A percentile compares a stretch with the other conserved stretches of the same genome.
These are phyloP conservation scores for Acromyrmex echinatior DNA, from an alignment of 1,140 invertebrate species.

Conservation along the genomic window DNA sequence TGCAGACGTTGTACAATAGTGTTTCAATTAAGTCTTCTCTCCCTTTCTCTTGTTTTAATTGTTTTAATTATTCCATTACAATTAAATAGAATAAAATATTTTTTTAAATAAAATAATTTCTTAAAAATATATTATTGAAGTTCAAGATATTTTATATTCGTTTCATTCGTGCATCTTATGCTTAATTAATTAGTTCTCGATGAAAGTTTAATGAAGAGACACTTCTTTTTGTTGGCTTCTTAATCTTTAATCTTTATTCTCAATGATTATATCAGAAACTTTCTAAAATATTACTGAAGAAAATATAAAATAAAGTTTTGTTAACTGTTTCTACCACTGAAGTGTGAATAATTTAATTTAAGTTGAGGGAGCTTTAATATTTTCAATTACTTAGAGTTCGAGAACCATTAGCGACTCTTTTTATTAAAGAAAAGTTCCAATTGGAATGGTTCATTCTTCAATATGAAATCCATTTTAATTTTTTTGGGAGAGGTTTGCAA, in stretches of 20 bases:
- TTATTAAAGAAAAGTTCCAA: neutral
- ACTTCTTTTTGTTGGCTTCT: neutral
- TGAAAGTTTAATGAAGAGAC: neutral
- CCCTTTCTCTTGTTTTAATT: too few relatives aligned
- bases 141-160: neutral
- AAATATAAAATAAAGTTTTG: slow-evolving; percentile 21
- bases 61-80: slow-evolving; percentile 24
- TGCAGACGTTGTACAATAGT: neutral
- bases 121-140: neutral
- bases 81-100: slow-evolving; percentile 12
- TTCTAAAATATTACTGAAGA: slow-evolving; percentile 3
- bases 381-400: slow-evolving; percentile 5
- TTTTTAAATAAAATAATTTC: slow-evolving; percentile 2
- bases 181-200: neutral
- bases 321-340: neutral
- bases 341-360: slow-evolving; percentile 23
- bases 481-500: neutral
- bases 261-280: neutral
- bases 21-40: slow-evolving; percentile 22
- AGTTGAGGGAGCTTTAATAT: slow-evolving; percentile 37
- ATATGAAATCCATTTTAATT: neutral
- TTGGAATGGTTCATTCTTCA: neutral
- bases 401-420: neutral
- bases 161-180: neutral
- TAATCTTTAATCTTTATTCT: slow-evolving; percentile 32